phyloP scores from a whole-genome alignment of 1,140 invertebrate species.

The Sitobion miscanthi region DNA sequence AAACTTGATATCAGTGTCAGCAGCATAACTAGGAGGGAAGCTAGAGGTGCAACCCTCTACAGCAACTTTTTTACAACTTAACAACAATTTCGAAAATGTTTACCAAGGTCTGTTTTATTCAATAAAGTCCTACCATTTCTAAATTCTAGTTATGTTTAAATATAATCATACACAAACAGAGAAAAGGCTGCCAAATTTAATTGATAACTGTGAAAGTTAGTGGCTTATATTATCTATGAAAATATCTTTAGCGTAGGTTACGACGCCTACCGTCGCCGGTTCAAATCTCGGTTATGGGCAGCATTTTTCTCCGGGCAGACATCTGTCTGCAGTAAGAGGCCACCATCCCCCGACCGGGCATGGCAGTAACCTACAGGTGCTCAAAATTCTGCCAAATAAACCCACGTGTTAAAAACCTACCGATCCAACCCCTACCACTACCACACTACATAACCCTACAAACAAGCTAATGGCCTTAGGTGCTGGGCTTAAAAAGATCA shows the following conservation, averaged over 20 bases:
- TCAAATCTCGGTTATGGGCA: too few relatives aligned
- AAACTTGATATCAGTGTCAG: background rate
- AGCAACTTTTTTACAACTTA: background rate
- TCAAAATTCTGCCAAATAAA: too few relatives aligned
- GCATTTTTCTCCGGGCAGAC: too few relatives aligned
- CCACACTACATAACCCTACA: too few relatives aligned
- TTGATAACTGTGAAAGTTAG: background rate
- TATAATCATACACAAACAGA: background rate
- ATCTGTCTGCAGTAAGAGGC: too few relatives aligned
- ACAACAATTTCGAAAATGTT: background rate
- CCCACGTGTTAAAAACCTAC: too few relatives aligned
- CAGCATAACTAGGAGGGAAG: background rate
- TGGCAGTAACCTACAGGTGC: too few relatives aligned
- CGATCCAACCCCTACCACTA: too few relatives aligned
- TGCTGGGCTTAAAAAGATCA: too few relatives aligned
- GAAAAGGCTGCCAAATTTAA: background rate
- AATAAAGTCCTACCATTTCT: background rate
- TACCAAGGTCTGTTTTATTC: background rate
- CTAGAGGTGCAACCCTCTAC: background rate
- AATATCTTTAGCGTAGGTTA: background rate
- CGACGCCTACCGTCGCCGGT: too few relatives aligned
- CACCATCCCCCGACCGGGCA: too few relatives aligned
- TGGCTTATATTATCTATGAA: background rate
- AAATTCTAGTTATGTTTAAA: background rate
- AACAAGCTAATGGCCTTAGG: too few relatives aligned